These are phyloP conservation scores for Poecilia velifera DNA, from an alignment of 2,797 vertebrate species.

Conservation along the genomic window DNA sequence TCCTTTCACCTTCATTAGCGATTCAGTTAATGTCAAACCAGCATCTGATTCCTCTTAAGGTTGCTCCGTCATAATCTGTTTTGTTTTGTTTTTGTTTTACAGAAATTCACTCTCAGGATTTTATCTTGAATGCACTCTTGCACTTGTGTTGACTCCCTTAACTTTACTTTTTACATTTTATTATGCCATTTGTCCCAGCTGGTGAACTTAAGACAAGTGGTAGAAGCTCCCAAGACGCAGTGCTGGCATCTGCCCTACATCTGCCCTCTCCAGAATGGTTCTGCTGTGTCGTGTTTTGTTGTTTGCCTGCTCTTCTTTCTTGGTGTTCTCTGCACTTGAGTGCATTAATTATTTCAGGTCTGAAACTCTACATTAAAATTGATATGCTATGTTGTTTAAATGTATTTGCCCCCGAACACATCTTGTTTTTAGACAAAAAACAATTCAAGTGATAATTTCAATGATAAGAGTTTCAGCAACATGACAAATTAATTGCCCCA, in stretches of 20 bases:
- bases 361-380: neutral
- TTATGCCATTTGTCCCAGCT: conserved; percentile 31
- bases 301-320: neutral
- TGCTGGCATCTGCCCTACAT: conserved; percentile 31
- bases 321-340: neutral
- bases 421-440: neutral
- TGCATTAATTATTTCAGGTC: neutral
- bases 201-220: conserved; percentile 10
- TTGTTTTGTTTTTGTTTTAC: neutral
- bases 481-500: neutral
- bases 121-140: conserved; percentile 11
- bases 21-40: conserved; percentile 67
- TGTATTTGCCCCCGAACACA: neutral
- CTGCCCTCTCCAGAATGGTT: neutral
- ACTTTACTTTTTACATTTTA: conserved; percentile 18
- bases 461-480: neutral
- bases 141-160: conserved; percentile 10
- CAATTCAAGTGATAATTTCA: neutral
- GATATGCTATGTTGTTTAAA: neutral
- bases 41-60: conserved; percentile 44
- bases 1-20: conserved; percentile 78
- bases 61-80: conserved; percentile 10
- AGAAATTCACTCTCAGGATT: conserved; percentile 5
- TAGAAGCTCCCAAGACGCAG: conserved; percentile 26
- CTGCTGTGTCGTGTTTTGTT: neutral